Percentiles rank a stretch among this genome's conserved stretches.
phyloP scores from a whole-genome alignment of 2,888 invertebrate genomes.

The Scaptodrosophila latifasciaeformis region DNA sequence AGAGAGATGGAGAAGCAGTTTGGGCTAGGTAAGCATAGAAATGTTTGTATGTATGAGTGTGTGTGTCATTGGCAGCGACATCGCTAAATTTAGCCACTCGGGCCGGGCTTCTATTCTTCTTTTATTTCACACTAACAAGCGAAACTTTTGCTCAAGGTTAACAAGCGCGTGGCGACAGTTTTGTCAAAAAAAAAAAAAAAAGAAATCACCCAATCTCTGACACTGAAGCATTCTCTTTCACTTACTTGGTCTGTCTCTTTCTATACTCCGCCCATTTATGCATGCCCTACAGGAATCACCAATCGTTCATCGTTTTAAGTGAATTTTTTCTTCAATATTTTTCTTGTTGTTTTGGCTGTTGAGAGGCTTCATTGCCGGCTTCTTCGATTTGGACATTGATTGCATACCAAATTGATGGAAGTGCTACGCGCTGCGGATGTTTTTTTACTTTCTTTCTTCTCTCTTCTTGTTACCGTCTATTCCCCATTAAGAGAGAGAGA shows the following conservation, averaged over 20 bases:
- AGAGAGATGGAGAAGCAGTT: too few relatives aligned
- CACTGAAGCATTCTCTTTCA: too few relatives aligned
- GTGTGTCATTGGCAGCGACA: too few relatives aligned
- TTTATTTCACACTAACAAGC: constrained; percentile 63
- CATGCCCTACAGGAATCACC: not conserved
- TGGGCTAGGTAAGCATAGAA: too few relatives aligned
- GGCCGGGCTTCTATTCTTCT: too few relatives aligned
- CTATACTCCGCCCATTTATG: too few relatives aligned
- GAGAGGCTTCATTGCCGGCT: constrained; percentile 49
- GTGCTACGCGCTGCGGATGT: constrained; percentile 1
- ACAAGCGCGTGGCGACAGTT: constrained; percentile 38
- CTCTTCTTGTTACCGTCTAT: not conserved
- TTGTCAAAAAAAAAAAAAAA: not conserved
- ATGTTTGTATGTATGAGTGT: too few relatives aligned
- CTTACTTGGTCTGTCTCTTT: too few relatives aligned
- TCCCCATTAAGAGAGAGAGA: not conserved
- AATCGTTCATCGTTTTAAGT: constrained; percentile 40
- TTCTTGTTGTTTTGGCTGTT: constrained; percentile 35
- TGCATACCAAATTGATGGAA: constrained; percentile 70
- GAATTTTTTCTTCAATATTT: constrained; percentile 34
- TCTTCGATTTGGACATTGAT: constrained; percentile 70
- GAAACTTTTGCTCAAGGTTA: constrained; percentile 42
- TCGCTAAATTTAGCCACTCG: too few relatives aligned
- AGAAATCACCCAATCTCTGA: too few relatives aligned
- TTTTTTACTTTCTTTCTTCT: not conserved